phyloP scores from a whole-genome alignment of 2,113 vertebrate species.

The Propithecus coquereli region DNA sequence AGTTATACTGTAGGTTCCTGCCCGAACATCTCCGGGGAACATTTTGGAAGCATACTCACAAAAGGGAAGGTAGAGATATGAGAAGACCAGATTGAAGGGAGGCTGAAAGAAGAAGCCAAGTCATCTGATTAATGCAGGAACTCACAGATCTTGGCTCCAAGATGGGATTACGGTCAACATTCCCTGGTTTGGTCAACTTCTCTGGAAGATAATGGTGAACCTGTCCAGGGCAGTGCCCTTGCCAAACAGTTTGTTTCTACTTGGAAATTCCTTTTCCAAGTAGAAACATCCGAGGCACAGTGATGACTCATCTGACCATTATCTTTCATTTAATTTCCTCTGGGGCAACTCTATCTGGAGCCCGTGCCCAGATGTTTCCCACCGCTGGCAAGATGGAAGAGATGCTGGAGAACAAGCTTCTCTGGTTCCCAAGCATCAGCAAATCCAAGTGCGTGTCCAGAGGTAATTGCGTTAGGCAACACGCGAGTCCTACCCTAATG shows the following conservation, averaged over 20 bases:
- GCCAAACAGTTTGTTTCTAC: background rate
- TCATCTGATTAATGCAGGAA: background rate
- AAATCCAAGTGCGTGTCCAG: slow-evolving; percentile 32
- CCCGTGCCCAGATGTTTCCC: background rate
- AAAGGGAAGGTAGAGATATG: background rate
- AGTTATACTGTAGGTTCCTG: background rate
- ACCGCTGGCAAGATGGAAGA: background rate
- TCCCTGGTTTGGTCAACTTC: too few species aligned
- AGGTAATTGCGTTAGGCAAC: slow-evolving; percentile 61
- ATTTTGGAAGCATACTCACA: background rate
- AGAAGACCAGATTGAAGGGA: background rate
- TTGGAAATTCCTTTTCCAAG: background rate
- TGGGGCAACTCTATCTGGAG: background rate
- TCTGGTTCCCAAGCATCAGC: slow-evolving; percentile 45
- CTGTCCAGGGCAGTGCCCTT: background rate
- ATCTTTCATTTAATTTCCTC: background rate
- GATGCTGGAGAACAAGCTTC: slow-evolving; percentile 13
- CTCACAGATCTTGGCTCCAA: background rate
- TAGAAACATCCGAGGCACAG: accelerated
- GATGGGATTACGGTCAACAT: accelerated
- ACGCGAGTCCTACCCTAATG: background rate
- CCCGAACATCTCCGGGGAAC: background rate
- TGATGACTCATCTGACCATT: background rate
- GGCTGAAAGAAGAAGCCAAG: background rate
- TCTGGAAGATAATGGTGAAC: background rate